phyloP scores from a whole-genome alignment of 2,113 vertebrate species.

The Leucoraja erinaceus region DNA sequence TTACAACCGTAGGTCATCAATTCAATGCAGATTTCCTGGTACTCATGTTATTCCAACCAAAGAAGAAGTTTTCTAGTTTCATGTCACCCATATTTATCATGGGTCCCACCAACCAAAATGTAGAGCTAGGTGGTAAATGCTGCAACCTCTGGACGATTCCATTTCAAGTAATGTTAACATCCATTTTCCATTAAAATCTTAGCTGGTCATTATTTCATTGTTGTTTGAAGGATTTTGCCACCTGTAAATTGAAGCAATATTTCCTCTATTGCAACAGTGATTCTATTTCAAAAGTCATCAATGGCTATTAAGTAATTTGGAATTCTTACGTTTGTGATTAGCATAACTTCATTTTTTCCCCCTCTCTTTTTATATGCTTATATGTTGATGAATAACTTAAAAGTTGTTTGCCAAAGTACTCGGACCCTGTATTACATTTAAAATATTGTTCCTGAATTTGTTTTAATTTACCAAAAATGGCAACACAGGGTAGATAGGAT shows the following conservation, averaged over 20 bases:
- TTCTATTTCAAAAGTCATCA: too few relatives aligned
- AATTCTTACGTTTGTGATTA: too few relatives aligned
- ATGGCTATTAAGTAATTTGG: too few relatives aligned
- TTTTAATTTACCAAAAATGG: not conserved
- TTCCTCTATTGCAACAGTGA: too few relatives aligned
- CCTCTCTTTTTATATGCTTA: not conserved
- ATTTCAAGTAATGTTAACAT: not conserved
- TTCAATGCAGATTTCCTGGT: not conserved
- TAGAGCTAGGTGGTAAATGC: not conserved
- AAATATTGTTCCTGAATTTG: not conserved
- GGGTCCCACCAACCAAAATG: not conserved
- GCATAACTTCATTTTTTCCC: not conserved
- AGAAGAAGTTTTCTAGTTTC: not conserved
- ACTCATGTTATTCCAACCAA: not conserved
- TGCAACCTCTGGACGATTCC: not conserved
- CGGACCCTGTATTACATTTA: not conserved
- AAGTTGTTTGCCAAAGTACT: not conserved
- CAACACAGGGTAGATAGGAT: too few relatives aligned
- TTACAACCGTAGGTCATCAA: not conserved
- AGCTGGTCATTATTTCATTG: not conserved
- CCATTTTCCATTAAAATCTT: not conserved
- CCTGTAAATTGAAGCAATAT: too few relatives aligned
- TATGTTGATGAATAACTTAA: not conserved
- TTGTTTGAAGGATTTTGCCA: not conserved
- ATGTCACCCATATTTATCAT: not conserved